Conservation (phyloP, 2,888 invertebrate genomes). For the Nasonia oneida region DNA sequence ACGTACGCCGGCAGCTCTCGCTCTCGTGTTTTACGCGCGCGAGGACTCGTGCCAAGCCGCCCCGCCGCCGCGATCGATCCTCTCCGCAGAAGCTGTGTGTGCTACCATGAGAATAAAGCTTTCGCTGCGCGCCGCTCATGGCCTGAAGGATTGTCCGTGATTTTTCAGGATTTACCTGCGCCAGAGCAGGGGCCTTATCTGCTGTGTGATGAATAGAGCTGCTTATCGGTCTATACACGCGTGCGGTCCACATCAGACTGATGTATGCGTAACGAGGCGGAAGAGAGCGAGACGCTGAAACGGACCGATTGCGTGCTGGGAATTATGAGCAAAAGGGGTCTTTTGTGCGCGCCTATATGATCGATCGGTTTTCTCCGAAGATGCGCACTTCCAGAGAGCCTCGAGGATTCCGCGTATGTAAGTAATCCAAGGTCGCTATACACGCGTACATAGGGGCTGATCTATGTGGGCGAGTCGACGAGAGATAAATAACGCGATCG, state of each 20-base stretch:
- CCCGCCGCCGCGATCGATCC: not conserved
- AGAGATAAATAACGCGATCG: not conserved
- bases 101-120: no score
- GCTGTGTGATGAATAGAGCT: not conserved
- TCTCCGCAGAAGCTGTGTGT: not conserved
- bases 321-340: not conserved
- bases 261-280: not conserved
- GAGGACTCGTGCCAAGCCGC: conserved; percentile 28
- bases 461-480: conserved; percentile 24
- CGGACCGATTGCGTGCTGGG: not conserved
- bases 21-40: not conserved
- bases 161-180: not conserved
- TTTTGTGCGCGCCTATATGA: not conserved
- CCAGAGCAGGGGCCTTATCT: no score
- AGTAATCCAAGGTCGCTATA: not conserved
- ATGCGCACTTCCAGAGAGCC: not conserved
- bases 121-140: no score
- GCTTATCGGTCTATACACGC: not conserved
- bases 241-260: not conserved
- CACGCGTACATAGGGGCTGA: conserved; percentile 17
- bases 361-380: not conserved
- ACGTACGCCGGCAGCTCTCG: not conserved
- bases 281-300: not conserved
- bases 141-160: not conserved
- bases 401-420: not conserved